These are phyloP conservation scores for Odontothrips loti DNA, from an alignment of 2,888 invertebrate species.

Conservation along the genomic window DNA sequence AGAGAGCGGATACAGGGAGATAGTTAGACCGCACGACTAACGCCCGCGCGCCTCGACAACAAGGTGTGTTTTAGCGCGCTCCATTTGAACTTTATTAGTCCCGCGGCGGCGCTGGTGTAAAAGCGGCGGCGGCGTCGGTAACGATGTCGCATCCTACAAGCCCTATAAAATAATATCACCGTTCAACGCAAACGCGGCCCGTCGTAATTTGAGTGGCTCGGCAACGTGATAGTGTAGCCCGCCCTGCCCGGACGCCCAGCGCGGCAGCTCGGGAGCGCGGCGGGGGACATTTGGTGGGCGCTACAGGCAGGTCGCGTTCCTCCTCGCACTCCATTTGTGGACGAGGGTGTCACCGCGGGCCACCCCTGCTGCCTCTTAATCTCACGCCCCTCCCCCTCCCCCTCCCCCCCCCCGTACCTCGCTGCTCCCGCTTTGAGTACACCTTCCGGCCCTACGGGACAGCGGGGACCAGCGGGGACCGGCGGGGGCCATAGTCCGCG, in stretches of 20 bases:
- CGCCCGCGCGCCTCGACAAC: neutral
- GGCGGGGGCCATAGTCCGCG: too few relatives aligned
- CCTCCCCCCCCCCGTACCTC: too few relatives aligned
- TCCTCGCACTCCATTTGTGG: neutral
- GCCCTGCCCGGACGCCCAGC: neutral
- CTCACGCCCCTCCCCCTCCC: too few relatives aligned
- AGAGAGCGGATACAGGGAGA: neutral
- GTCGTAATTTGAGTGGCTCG: neutral
- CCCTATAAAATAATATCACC: conserved; percentile 17
- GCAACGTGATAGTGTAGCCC: neutral
- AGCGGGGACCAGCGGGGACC: too few relatives aligned
- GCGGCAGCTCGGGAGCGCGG: too few relatives aligned
- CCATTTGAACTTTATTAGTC: neutral
- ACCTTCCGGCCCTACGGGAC: too few relatives aligned
- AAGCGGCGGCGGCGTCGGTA: neutral
- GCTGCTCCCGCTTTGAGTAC: too few relatives aligned
- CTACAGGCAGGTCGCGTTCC: neutral
- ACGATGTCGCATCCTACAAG: neutral
- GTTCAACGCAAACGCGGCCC: conserved; percentile 20
- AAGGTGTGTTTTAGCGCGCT: too few relatives aligned
- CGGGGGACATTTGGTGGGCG: neutral
- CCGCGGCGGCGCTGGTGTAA: neutral
- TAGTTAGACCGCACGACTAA: neutral
- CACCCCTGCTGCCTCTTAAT: too few relatives aligned
- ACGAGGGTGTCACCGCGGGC: too few relatives aligned